These are phyloP conservation scores for Tokudaia muenninki DNA, from an alignment of 2,797 vertebrate genomes.

Conservation along the genomic window DNA sequence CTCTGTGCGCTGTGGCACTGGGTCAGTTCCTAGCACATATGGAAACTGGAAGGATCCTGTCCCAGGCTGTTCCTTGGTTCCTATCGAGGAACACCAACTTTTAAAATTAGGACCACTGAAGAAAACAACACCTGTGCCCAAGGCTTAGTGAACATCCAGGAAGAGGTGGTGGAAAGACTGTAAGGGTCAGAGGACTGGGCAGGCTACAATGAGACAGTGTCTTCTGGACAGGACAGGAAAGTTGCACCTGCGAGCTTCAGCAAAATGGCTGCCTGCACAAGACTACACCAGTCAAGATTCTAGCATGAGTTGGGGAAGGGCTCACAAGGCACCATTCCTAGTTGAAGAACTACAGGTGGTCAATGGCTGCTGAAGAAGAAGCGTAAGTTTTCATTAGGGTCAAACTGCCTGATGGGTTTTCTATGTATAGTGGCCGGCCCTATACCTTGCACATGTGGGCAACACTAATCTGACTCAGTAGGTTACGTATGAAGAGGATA, in stretches of 20 bases:
- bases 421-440: not conserved
- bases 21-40: too few relatives aligned
- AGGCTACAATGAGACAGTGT: not conserved
- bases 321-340: not conserved
- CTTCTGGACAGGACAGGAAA: too few relatives aligned
- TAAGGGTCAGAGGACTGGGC: not conserved
- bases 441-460: not conserved
- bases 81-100: not conserved
- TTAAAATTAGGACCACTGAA: not conserved
- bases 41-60: too few relatives aligned
- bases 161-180: not conserved
- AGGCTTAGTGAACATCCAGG: not conserved
- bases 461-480: too few relatives aligned
- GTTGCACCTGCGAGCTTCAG: too few relatives aligned
- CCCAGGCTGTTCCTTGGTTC: too few relatives aligned
- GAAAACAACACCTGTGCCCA: not conserved
- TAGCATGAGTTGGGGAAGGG: not conserved
- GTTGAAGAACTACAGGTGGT: not conserved
- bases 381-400: too few relatives aligned
- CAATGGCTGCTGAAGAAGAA: not conserved
- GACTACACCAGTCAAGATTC: not conserved
- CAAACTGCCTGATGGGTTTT: too few relatives aligned
- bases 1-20: too few relatives aligned
- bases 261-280: not conserved
- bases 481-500: not conserved